Percentiles rank a stretch among this genome's conserved stretches.
Conservation (phyloP, 2,888 invertebrate genomes). For the Helleia helle region DNA sequence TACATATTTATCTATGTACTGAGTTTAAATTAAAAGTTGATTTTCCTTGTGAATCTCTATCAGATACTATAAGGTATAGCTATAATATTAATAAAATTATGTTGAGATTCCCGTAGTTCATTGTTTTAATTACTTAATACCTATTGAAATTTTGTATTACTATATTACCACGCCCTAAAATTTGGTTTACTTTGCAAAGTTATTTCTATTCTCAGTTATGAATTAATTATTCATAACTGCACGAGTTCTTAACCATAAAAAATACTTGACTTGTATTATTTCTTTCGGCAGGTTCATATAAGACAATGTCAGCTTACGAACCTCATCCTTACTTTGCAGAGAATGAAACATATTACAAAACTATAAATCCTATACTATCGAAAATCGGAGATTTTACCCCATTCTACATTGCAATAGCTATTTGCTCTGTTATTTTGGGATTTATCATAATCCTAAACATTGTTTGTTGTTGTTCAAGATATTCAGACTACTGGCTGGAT, state of each 20-base stretch:
- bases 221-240: too few species aligned
- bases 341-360: constrained; percentile 46
- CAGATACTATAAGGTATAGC: neutral
- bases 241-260: too few species aligned
- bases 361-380: constrained; percentile 44
- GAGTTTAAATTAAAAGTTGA: neutral
- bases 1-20: too few species aligned
- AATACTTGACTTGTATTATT: constrained; percentile 36
- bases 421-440: constrained; percentile 82
- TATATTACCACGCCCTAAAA: constrained; percentile 19
- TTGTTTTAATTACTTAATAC: neutral
- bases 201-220: too few species aligned
- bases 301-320: constrained; percentile 59
- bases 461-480: constrained; percentile 85
- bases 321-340: constrained; percentile 56
- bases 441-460: constrained; percentile 84
- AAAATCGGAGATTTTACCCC: constrained; percentile 83
- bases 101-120: too few species aligned
- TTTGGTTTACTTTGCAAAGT: too few species aligned
- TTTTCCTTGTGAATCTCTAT: neutral
- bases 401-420: constrained; percentile 87
- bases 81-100: constrained; percentile 2
- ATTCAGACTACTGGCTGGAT: constrained; percentile 87
- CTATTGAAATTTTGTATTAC: neutral
- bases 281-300: constrained; percentile 52